Base-by-base conservation (phyloP, 2,113 vertebrate species). In the Trematomus loennbergii region DNA sequence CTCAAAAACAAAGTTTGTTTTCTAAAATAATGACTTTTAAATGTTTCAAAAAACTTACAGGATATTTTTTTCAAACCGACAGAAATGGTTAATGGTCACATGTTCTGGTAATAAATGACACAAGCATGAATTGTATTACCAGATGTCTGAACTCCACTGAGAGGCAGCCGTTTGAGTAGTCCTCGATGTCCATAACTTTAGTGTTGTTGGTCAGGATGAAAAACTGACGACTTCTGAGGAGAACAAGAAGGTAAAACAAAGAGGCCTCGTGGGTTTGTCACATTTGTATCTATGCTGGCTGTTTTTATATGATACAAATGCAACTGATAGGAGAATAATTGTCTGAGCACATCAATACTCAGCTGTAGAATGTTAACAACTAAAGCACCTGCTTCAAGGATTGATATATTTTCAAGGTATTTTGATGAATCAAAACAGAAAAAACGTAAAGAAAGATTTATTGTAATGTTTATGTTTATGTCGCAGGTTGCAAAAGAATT, bases 151-250 rank as follows among this genome's bases (percentile, higher is more conserved):
- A 99, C 91, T 99, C 98, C 52, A 98, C 98, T 0, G 97, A 98
- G 29, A 99, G 94, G 81, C 96, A 98, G 63, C 98, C 97, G 0
- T 97, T 98, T 13, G 97, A 96, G 1, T 97, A 97, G 72, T 99
- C 98, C 82, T 99, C 98, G 54, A 97, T 96, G 84, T 98, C 97
- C 98, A 99, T 99, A 9, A 96, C 97, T 94, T 99, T 99, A 86
- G 96, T 95, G 3, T 97, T 97, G 40, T 97, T 98, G 72, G 97
- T 98, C 81, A 96, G 96, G 84, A 99, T 97, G 77, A 97, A 96
- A 82, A 99, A 99, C 78, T 97, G 97, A 49, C 98, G 95, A 85
- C 96, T 97, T 85, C 97, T 99, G 72, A 11, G 81, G 65, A 84
- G 53, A 89, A 82, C 58, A 62, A 72, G 1, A 33, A 2, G 16